phyloP scores from a whole-genome alignment of 2,113 vertebrate genomes.

The Orthochromis malagaraziensis region DNA sequence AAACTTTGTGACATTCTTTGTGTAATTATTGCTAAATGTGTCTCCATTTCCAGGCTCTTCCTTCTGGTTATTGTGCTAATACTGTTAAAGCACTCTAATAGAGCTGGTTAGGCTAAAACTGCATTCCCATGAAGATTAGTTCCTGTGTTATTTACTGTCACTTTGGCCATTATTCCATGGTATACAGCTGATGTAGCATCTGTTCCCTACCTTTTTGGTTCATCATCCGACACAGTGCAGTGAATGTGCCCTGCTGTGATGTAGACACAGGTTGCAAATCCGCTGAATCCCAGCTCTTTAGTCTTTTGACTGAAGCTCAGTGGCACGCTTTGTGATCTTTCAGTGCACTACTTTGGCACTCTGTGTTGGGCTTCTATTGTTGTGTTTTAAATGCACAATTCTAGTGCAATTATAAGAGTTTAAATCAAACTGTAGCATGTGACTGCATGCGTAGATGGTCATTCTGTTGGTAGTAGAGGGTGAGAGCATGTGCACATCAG shows the following conservation, averaged over 20 bases:
- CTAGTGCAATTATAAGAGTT: neutral
- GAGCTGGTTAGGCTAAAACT: constrained; percentile 34
- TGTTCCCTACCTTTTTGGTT: constrained; percentile 35
- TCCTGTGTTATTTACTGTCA: constrained; percentile 45
- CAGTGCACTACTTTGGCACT: neutral
- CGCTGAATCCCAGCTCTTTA: neutral
- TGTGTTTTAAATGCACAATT: neutral
- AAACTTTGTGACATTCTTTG: neutral
- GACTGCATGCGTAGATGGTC: neutral
- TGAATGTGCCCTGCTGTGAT: constrained; percentile 4
- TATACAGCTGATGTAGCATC: constrained; percentile 35
- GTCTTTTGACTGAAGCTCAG: neutral
- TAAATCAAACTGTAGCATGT: neutral
- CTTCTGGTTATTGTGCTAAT: constrained; percentile 32
- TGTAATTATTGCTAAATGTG: neutral
- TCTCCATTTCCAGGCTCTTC: neutral
- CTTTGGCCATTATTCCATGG: constrained; percentile 36
- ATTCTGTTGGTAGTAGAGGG: neutral
- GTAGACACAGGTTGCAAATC: neutral
- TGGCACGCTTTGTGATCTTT: neutral
- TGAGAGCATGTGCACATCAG: constrained; percentile 13
- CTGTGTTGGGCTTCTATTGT: neutral
- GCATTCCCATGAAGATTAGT: constrained; percentile 20
- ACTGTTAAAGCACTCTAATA: constrained; percentile 29
- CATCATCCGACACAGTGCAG: constrained; percentile 1